Evolutionary conservation across 2,888 invertebrate genomes (phyloP), one percentile per base, ranked within the genome.

Genomic region (Caradrina kadenii): DNA sequence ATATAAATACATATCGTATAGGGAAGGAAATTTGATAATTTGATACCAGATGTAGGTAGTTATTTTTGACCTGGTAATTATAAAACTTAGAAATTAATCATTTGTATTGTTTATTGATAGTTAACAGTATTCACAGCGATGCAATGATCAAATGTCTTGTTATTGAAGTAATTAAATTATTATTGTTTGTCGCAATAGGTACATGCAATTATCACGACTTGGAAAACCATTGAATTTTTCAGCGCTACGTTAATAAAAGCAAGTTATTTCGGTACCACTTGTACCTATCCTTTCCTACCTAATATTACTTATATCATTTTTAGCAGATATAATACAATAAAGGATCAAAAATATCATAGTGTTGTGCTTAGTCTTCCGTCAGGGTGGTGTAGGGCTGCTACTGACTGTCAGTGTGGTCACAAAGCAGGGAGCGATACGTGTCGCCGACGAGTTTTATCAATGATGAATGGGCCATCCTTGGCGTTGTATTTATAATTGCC

Each of bases 361-460:
- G 66, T 63, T 56, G 58, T 50, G 49, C 10, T 22, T 22, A 39
- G 59, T 45, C 53, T 45, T 55, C 48, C 15, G 52, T 63, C 49
- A 56, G 21, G 17, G 15, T 26, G 53, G 63, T 56, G 22, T 39
- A 52, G 52, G 68, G 65, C 45, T 69, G 67, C 80, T 49, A 17
- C 48, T 52, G 63, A 63, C 49, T 69, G 66, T 79, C 52, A 21
- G 50, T 48, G 69, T 64, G 63, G 61, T 52, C 72, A 82, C 64
- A 84, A 79, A 79, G 77, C 89, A 86, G 89, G 89, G 89, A 89
- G 90, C 88, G 89, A 91, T 87, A 89, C 91, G 91, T 91, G 91
- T 91, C 92, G 82, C 81, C 89, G 81, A 90, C 91, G 88, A 88
- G 90, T 92, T 92, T 91, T 92, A 93, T 92, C 90, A 92, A 90